These are phyloP conservation scores for Amphipyra tragopoginis DNA, from an alignment of 2,888 invertebrate genomes.

Conservation along the genomic window DNA sequence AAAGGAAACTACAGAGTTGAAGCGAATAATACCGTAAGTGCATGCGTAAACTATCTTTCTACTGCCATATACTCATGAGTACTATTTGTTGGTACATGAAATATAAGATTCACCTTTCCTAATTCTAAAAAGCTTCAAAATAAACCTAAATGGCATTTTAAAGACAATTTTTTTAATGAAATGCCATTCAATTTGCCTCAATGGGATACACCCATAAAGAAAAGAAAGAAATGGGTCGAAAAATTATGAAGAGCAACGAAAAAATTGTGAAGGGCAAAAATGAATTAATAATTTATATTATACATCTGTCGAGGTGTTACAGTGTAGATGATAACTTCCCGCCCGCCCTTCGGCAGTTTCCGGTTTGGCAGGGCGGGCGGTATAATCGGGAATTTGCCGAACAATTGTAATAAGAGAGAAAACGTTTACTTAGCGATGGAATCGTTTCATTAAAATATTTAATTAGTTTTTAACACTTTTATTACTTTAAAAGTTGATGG, in stretches of 20 bases:
- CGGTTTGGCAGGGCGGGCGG: slow-evolving; percentile 55
- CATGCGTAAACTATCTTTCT: too few species aligned
- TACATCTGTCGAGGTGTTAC: slow-evolving; percentile 61
- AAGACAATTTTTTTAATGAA: too few species aligned
- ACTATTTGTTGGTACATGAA: too few species aligned
- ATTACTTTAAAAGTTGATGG: slow-evolving; percentile 19
- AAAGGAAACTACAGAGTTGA: too few species aligned
- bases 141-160: too few species aligned
- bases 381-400: slow-evolving; percentile 67
- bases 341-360: slow-evolving; percentile 50
- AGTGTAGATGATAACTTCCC: slow-evolving; percentile 64
- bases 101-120: too few species aligned
- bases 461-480: slow-evolving; percentile 45
- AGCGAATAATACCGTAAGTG: too few species aligned
- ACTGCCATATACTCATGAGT: too few species aligned
- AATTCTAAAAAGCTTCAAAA: too few species aligned
- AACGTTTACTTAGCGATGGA: slow-evolving; percentile 47
- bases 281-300: slow-evolving; percentile 52
- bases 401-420: slow-evolving; percentile 61
- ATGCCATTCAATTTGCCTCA: slow-evolving; percentile 8
- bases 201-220: slow-evolving; percentile 5
- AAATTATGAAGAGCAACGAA: slow-evolving; percentile 34
- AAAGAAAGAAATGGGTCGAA: slow-evolving; percentile 12
- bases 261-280: slow-evolving; percentile 38
- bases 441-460: slow-evolving; percentile 50